These are phyloP conservation scores for Okapia johnstoni DNA, from an alignment of 2,113 vertebrate species.

Conservation along the genomic window DNA sequence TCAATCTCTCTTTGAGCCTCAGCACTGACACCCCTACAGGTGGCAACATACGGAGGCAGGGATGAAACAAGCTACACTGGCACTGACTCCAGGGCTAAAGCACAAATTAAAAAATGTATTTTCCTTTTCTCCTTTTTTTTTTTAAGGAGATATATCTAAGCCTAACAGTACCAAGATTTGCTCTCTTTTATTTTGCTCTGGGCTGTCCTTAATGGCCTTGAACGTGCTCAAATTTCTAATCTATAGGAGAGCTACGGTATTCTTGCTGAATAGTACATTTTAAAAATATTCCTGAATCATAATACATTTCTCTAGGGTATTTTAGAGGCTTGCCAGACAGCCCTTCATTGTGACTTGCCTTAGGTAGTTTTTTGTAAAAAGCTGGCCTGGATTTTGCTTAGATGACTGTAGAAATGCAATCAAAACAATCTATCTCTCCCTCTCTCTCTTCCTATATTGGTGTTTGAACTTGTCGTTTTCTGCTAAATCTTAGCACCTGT, in stretches of 20 bases:
- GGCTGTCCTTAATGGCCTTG: not conserved
- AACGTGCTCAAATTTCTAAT: constrained; percentile 23
- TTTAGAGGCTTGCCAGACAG: not conserved
- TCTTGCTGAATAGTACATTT: constrained; percentile 44
- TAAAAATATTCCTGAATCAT: constrained; percentile 19
- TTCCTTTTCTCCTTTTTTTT: not conserved
- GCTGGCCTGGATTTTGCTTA: constrained; percentile 36
- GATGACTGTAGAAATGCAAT: constrained; percentile 13
- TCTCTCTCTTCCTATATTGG: not conserved
- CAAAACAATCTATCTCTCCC: not conserved
- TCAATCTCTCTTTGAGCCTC: not conserved
- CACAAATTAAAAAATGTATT: not conserved
- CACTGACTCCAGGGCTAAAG: not conserved
- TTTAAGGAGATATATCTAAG: not conserved
- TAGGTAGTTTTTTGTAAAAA: constrained; percentile 3
- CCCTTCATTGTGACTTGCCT: constrained; percentile 19
- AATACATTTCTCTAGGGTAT: constrained; percentile 22
- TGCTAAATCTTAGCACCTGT: constrained; percentile 9
- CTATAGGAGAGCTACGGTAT: not conserved
- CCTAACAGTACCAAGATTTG: not conserved
- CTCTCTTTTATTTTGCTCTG: constrained; percentile 1
- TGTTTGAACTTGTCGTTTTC: constrained; percentile 1
- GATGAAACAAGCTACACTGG: not conserved
- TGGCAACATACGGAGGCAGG: not conserved
- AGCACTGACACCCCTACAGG: not conserved